phyloP scores from a whole-genome alignment of 2,113 vertebrate genomes.

The Sterrhoptilus dennistouni region DNA sequence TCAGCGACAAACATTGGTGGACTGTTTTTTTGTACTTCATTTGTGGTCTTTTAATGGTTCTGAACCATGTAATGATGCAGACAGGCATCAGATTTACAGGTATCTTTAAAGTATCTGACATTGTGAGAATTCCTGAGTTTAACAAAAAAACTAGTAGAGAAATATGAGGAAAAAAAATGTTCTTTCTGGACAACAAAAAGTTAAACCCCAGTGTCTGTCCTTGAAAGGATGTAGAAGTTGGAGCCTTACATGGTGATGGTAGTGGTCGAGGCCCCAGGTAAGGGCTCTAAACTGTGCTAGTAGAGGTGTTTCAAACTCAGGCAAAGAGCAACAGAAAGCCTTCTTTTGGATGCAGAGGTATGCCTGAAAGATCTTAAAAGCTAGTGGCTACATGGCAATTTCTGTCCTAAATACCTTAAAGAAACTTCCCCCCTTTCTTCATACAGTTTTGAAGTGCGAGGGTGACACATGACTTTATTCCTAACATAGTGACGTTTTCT shows the following conservation, averaged over 20 bases:
- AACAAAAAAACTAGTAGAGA: not conserved
- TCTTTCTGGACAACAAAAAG: not conserved
- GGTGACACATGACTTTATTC: not conserved
- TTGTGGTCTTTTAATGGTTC: not conserved
- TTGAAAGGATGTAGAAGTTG: not conserved
- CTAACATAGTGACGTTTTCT: not conserved
- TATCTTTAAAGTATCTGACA: not conserved
- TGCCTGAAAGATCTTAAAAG: not conserved
- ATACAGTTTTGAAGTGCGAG: not conserved
- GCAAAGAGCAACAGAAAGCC: not conserved
- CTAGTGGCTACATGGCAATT: not conserved
- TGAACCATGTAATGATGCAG: not conserved
- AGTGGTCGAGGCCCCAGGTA: not conserved
- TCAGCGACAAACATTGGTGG: not conserved
- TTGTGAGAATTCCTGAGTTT: not conserved
- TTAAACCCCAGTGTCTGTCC: not conserved
- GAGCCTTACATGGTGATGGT: not conserved
- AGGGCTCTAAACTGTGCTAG: not conserved
- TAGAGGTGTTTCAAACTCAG: not conserved
- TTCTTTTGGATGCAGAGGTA: not conserved
- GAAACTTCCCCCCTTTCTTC: not conserved
- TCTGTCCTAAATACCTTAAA: not conserved
- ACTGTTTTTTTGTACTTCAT: not conserved
- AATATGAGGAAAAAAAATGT: fast-evolving
- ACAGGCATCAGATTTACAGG: no score